phyloP scores from a whole-genome alignment of 2,888 invertebrate species.

The Gortyna flavago region DNA sequence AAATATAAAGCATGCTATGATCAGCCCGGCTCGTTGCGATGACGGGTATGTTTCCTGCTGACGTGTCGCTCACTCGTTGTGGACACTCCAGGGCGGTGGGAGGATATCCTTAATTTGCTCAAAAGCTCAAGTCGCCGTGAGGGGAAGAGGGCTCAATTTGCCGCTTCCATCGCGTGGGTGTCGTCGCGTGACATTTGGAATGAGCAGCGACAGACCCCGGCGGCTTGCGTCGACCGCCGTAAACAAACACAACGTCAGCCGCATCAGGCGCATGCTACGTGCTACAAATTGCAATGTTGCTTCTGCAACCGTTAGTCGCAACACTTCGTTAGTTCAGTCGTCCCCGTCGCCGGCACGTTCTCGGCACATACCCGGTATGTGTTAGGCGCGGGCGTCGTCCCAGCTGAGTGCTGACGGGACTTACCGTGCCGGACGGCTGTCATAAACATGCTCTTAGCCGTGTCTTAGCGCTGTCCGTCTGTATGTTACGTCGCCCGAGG shows the following conservation, averaged over 20 bases:
- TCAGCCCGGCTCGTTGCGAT: neutral
- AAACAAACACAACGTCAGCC: neutral
- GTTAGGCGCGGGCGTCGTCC: neutral
- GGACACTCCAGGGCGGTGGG: slow-evolving; percentile 41
- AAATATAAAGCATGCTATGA: slow-evolving; percentile 10
- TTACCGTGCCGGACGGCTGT: neutral
- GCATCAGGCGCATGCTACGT: neutral
- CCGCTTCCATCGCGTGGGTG: slow-evolving; percentile 66
- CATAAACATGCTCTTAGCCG: slow-evolving; percentile 36
- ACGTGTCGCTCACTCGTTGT: slow-evolving; percentile 2
- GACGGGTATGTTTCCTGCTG: slow-evolving; percentile 7
- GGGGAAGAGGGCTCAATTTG: slow-evolving; percentile 56
- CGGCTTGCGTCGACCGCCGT: neutral
- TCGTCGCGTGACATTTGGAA: slow-evolving; percentile 46
- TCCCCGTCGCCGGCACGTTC: neutral
- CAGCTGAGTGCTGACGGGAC: neutral
- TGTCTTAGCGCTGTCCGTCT: slow-evolving; percentile 3
- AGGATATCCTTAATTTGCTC: slow-evolving; percentile 69
- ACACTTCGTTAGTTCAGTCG: neutral
- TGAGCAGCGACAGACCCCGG: slow-evolving; percentile 14
- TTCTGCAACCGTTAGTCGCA: neutral
- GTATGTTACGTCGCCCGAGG: slow-evolving; percentile 30
- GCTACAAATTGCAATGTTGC: neutral
- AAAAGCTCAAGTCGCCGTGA: slow-evolving; percentile 50
- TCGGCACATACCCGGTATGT: neutral